phyloP scores from a whole-genome alignment of 2,113 vertebrate genomes.

The Neogale vison region DNA sequence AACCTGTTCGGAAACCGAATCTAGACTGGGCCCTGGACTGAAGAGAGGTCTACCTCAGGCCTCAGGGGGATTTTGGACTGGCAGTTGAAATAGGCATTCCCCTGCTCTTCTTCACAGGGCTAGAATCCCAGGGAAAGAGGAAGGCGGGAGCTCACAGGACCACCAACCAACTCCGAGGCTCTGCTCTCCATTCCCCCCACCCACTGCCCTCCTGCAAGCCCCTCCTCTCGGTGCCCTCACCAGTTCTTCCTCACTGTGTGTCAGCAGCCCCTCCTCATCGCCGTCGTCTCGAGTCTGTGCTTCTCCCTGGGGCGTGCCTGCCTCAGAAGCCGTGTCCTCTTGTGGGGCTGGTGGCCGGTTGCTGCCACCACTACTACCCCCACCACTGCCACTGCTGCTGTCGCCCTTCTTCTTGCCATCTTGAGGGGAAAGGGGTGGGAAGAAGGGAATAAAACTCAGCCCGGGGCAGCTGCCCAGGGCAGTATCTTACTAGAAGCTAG shows the following conservation, averaged over 20 bases:
- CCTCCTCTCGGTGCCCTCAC: slow-evolving; percentile 78
- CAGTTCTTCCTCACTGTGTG: slow-evolving; percentile 89
- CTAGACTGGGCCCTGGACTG: not conserved
- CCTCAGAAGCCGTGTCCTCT: slow-evolving; percentile 88
- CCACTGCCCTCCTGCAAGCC: not conserved
- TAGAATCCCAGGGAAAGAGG: not conserved
- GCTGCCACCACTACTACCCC: slow-evolving; percentile 47
- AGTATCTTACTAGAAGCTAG: not conserved
- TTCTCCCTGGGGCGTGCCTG: slow-evolving; percentile 83
- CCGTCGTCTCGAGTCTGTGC: slow-evolving; percentile 86
- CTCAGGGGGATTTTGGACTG: not conserved
- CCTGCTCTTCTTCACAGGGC: not conserved
- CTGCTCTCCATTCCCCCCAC: too few species aligned
- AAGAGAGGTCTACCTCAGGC: not conserved
- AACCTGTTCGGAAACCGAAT: not conserved
- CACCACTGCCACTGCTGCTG: slow-evolving; percentile 79
- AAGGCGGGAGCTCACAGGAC: not conserved
- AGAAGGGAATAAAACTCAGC: not conserved
- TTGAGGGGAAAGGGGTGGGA: slow-evolving; percentile 60
- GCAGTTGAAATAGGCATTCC: not conserved
- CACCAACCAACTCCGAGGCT: not conserved
- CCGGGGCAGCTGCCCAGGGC: not conserved
- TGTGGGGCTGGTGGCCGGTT: slow-evolving; percentile 76
- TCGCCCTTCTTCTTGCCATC: slow-evolving; percentile 88
- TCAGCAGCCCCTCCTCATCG: slow-evolving; percentile 85